Conservation (phyloP, 1,140 invertebrate species). For the Sitophilus oryzae region DNA sequence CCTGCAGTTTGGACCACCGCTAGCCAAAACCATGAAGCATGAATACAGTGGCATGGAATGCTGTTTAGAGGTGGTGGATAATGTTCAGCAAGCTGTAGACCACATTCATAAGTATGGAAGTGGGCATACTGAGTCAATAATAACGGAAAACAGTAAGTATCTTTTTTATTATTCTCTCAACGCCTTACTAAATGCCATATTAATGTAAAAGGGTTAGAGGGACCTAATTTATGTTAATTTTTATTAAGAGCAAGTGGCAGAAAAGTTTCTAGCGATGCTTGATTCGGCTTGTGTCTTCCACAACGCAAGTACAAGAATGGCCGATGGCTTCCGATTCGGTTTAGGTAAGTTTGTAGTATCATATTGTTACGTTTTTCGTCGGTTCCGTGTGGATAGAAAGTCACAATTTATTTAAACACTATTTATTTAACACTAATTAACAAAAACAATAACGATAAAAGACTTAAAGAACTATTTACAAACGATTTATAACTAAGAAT, state of each 20-base stretch:
- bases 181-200: too few species aligned
- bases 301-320: conserved; percentile 93
- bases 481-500: too few species aligned
- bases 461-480: too few species aligned
- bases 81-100: conserved; percentile 80
- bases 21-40: conserved; percentile 78
- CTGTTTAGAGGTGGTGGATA: conserved; percentile 87
- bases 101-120: conserved; percentile 96
- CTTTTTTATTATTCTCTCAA: background rate
- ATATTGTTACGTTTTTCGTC: too few species aligned
- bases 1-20: conserved; percentile 89
- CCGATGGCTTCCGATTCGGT: conserved; percentile 97
- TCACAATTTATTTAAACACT: too few species aligned
- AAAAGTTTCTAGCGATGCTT: conserved; percentile 72
- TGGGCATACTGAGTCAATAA: conserved; percentile 93
- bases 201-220: too few species aligned
- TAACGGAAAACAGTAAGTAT: conserved; percentile 75
- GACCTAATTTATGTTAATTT: background rate
- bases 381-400: too few species aligned
- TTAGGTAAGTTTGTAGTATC: conserved; percentile 46
- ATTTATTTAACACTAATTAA: too few species aligned
- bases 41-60: conserved; percentile 93
- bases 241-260: conserved; percentile 47
- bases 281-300: conserved; percentile 99
- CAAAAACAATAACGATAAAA: too few species aligned